Evolutionary conservation across 2,888 invertebrate species (phyloP), one percentile per base, ranked within the genome.

Genomic region (Nephrotoma appendiculata): DNA sequence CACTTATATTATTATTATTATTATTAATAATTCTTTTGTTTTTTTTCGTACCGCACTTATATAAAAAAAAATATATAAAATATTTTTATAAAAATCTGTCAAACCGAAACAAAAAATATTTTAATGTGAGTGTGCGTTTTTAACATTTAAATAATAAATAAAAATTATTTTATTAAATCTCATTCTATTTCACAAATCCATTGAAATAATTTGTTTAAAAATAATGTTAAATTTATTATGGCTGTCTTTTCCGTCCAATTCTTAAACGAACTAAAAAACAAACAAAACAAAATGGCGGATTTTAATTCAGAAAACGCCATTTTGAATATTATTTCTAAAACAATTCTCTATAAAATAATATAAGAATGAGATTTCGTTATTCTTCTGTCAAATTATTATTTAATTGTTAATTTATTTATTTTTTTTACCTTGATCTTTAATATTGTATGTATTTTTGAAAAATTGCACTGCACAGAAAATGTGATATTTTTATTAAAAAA

Each of bases 401-500:
- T 71, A 9, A 31, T 31, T 31, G 1, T 31, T 31, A 71, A 71
- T 31, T 9, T 31, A 31, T 31, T 71, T 31, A 71, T 31, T 71
- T 71, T 71, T 31, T 19, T 44, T 44, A 44, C 11, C 31, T 71
- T 31, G 31, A 2, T 71, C 31, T 57, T 52, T 15, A 15, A 52
- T 71, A 71, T 52, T 71, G 31, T 31, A 71, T 71, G 71, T 71
- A 71, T 71, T 71, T 19, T 71, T 84, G 43, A 42, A 86, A 48
- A 86, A 86, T 45, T 86, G 87, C 86, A 87, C 87, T 87, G 87
- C 87, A 87, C 87, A 87, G 87, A 86, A 87, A 86, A 84, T 84
- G 84, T 84, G 84, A 84, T 84, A 84, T 84, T 84, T 84, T 84
- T 86, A 86, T 87, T 87, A 87, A 86, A 87, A 41, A 86, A 41